Evolutionary conservation across 2,888 invertebrate genomes (phyloP), one percentile per base, ranked within the genome.

Genomic region (Cosmorhoe ocellata): DNA sequence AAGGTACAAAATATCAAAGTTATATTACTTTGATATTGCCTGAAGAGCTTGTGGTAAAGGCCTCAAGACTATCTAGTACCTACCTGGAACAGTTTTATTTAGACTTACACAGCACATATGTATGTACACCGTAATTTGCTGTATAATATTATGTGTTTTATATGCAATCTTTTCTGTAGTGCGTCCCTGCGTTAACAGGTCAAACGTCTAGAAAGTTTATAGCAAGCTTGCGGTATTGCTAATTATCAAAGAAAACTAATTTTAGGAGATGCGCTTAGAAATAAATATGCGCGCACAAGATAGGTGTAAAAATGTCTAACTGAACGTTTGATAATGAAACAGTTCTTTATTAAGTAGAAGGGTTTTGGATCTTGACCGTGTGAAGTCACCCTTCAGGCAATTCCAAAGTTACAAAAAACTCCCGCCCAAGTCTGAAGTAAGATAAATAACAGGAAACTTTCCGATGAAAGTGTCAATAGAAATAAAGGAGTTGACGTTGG

Each of bases 131-230:
- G 24, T 1, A 24, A 1, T 5, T 24, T 5, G 6, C 7, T 7
- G 4, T 6, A 1, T 7, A 24, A 24, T 24, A 4, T 6, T 24
- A 24, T 1, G 1, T n/a, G n/a, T 7, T 26, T 6, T 1, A 30
- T 30, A n/a, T n/a, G n/a, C n/a, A 5, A 36, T 36, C 12, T 33
- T 33, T 13, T 37, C 10, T 41, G 33, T 18, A 44, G 32, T 54
- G 32, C 39, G 12, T 3, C 13, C 28, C 33, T 32, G 28, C 42
- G 40, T 5, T 44, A 60, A 63, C 71, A 66, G 67, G 74, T 69
- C 67, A 62, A 68, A 63, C 59, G 80, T 81, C 80, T 81, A 79
- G 71, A 72, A 80, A 81, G 75, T 81, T 81, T 51, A 44, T 13
- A 45, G 64, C 64, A 68, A 58, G 56, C 44, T 50, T 52, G 49